These are phyloP conservation scores for Cryptocheilus praepositus DNA, from an alignment of 2,888 invertebrate genomes.

Conservation along the genomic window DNA sequence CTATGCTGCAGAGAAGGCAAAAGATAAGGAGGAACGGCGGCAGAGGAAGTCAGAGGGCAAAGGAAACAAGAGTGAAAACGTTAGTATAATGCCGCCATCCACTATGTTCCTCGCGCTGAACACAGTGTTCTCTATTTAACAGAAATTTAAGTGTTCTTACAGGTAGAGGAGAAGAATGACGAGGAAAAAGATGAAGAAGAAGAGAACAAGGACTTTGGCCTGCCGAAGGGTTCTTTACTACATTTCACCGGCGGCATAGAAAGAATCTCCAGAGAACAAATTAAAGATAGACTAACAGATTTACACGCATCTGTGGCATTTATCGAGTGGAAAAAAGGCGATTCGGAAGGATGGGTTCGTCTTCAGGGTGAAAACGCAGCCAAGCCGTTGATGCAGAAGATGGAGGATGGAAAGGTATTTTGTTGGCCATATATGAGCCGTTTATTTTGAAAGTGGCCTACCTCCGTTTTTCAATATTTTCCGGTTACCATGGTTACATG, in stretches of 20 bases:
- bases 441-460: too few relatives aligned
- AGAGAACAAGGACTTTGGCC: conserved; percentile 49
- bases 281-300: conserved; percentile 83
- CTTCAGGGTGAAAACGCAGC: conserved; percentile 84
- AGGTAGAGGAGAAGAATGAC: conserved; percentile 12
- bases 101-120: neutral
- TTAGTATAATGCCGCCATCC: conserved; percentile 42
- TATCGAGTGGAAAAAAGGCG: conserved; percentile 86
- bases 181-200: conserved; percentile 55
- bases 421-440: neutral
- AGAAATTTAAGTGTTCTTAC: neutral
- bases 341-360: conserved; percentile 84
- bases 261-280: conserved; percentile 81
- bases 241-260: conserved; percentile 81
- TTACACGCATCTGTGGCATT: conserved; percentile 81
- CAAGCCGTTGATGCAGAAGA: conserved; percentile 79
- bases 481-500: too few relatives aligned
- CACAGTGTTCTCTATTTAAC: neutral
- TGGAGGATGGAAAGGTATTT: conserved; percentile 80
- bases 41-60: conserved; percentile 78
- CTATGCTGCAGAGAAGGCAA: conserved; percentile 82
- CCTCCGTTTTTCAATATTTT: too few relatives aligned
- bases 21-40: conserved; percentile 79
- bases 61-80: conserved; percentile 75
- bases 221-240: conserved; percentile 86